These are phyloP conservation scores for Stenotaenia linearis DNA, from an alignment of 2,888 invertebrate genomes.

Conservation along the genomic window DNA sequence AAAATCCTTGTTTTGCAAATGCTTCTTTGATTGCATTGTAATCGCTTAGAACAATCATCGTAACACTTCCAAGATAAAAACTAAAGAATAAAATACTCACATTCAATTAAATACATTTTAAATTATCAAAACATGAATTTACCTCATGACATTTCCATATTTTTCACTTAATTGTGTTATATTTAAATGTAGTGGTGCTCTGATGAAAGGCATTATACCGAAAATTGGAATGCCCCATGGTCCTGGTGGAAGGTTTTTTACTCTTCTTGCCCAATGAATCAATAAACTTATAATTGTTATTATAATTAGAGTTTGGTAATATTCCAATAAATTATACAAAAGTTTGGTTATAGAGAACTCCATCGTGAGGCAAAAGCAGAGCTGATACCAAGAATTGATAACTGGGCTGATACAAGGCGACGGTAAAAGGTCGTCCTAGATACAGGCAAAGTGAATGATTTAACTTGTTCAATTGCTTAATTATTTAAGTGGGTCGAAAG, in stretches of 20 bases:
- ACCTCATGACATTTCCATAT: background rate
- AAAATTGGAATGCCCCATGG: background rate
- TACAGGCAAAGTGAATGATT: no score
- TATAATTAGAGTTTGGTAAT: background rate
- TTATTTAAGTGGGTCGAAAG: no score
- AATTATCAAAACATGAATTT: no score
- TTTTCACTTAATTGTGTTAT: background rate
- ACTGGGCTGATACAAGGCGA: no score
- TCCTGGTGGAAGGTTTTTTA: background rate
- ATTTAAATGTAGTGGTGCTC: background rate
- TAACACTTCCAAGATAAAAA: background rate
- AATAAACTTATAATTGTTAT: background rate
- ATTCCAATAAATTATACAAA: background rate
- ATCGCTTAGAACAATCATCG: background rate
- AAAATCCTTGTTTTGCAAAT: background rate
- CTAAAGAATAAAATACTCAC: background rate
- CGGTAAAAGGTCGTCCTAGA: no score
- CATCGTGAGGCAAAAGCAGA: background rate
- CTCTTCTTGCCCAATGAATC: background rate
- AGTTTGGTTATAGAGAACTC: background rate
- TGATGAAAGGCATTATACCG: background rate
- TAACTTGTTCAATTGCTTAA: no score
- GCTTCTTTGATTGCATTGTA: slow-evolving; percentile 6
- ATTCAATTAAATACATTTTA: no score
- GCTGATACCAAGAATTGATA: no score